Base-by-base conservation (phyloP, 2,888 invertebrate genomes). In the Calameuta filiformis region DNA sequence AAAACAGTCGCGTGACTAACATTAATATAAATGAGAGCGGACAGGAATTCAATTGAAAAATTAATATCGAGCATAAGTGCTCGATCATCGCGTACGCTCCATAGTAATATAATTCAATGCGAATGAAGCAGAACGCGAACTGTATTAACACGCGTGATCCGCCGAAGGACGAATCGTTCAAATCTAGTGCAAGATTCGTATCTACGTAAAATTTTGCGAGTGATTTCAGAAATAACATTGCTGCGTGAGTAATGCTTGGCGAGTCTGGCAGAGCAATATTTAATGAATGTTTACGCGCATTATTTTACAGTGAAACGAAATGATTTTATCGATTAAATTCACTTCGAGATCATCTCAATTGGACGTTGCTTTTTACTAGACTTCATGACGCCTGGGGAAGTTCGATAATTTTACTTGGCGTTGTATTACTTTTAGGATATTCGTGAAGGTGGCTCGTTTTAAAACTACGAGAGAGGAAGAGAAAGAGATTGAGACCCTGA, bases 341-440 rank as follows among this genome's bases (percentile, higher is more conserved):
- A 6, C 23, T 9, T 56, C 23, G 15, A 23, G 23, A 56, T 23
- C 23, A 56, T 56, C 23, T 9, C 23, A 9, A 56, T 56, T 23
- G 56, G 23, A 56, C 56, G 56, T 56, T 56, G 23, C 23, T 56
- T 9, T 56, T 56, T 56, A 6, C 9, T 56, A 56, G 56, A 23
- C 23, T 56, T 9, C 6, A 23, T 23, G 56, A 56, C 56, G 56
- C 23, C 9, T 23, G 2, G 23, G 23, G 73, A 75, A 76, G 78
- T 68, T n/a, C 37, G 76, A 77, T 76, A 79, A 77, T 79, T 79
- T 81, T 79, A 79, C 81, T 79, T 75, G 75, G 35, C 74, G 75
- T 76, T 40, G 76, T 68, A 56, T 56, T 23, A 23, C 56, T 56
- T 56, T 56, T 23, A 56, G 56, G 23, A 56, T 56, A 56, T 23